Conservation (phyloP, 2,113 vertebrate genomes). For the Falco punctatus region DNA sequence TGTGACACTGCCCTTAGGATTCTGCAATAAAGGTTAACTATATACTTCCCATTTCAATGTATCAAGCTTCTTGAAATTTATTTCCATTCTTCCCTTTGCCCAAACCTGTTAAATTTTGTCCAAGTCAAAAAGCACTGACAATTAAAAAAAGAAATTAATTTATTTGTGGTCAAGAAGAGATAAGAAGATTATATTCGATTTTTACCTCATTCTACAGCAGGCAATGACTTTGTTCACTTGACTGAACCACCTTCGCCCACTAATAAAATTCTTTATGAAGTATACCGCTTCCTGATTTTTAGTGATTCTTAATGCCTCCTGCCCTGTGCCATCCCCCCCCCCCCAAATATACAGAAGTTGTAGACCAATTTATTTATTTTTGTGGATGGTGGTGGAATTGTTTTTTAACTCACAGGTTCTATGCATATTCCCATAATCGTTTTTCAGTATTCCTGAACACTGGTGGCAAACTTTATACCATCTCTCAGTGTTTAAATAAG, state of each 20-base stretch:
- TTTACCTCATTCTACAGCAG: background rate
- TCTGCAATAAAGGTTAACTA: background rate
- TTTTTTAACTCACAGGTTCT: background rate
- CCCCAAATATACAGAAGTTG: background rate
- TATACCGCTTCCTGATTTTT: background rate
- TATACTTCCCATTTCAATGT: background rate
- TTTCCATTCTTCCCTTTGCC: background rate
- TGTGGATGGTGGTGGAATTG: too few relatives aligned
- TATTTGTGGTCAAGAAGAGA: background rate
- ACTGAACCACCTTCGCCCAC: background rate
- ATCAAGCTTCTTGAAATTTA: background rate
- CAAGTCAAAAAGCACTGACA: background rate
- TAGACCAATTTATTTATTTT: background rate
- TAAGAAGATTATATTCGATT: background rate
- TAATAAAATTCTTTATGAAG: background rate
- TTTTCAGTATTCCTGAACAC: background rate
- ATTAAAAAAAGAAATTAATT: accelerated
- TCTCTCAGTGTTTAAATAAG: background rate
- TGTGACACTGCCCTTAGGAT: background rate
- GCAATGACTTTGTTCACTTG: accelerated
- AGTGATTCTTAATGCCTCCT: background rate
- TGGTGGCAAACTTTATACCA: background rate
- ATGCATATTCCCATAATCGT: background rate
- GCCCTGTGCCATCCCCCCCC: too few relatives aligned
- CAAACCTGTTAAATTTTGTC: background rate